Evolutionary conservation across 2,797 vertebrate genomes (phyloP).

Genomic region (Chloroceryle amazona): DNA sequence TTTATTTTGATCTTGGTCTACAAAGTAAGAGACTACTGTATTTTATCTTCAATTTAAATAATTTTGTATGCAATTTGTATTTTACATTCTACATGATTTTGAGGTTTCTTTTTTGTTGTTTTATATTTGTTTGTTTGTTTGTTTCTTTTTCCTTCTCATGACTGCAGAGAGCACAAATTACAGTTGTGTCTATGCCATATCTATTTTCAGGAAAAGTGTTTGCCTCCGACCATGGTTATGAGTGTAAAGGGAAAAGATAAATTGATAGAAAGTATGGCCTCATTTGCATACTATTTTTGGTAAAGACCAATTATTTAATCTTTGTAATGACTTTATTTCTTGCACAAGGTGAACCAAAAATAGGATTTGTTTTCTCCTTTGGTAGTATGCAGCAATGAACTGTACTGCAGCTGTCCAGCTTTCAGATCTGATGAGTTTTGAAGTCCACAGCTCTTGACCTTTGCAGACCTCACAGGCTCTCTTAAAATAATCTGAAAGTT

Average conservation of each 20-base stretch:
- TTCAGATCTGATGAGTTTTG: constrained; percentile 26
- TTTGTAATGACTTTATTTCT: constrained; percentile 55
- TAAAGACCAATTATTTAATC: constrained; percentile 62
- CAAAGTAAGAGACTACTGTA: neutral
- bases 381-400: constrained; percentile 24
- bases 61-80: neutral
- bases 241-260: constrained; percentile 62
- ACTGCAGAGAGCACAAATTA: neutral
- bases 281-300: constrained; percentile 73
- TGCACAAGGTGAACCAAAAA: constrained; percentile 70
- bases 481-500: constrained; percentile 41
- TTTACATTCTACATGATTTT: neutral
- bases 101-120: neutral
- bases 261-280: constrained; percentile 11
- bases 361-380: constrained; percentile 61
- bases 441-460: constrained; percentile 47
- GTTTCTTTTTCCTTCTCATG: neutral
- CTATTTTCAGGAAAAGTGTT: constrained; percentile 17
- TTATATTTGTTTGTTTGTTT: neutral
- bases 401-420: constrained; percentile 60
- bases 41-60: neutral
- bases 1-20: constrained; percentile 14
- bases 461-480: constrained; percentile 13
- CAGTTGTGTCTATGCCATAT: neutral
- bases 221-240: neutral